phyloP scores from a whole-genome alignment of 2,797 vertebrate genomes.

The Ptychobarbus kaznakovi region DNA sequence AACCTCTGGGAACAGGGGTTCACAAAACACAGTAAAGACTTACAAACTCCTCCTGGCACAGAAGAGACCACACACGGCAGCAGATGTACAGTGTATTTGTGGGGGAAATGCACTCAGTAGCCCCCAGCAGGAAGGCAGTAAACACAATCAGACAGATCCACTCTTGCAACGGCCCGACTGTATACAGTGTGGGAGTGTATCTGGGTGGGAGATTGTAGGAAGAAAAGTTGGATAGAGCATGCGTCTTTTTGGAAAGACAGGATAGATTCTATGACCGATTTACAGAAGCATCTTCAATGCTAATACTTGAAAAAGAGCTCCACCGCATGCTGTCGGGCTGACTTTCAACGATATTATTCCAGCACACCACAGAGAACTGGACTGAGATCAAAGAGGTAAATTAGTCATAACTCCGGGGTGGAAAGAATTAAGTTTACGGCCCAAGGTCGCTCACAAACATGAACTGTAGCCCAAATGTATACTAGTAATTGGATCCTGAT shows the following conservation, averaged over 20 bases:
- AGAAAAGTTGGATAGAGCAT: background rate
- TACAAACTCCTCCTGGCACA: conserved; percentile 18
- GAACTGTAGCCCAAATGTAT: conserved; percentile 52
- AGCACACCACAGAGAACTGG: conserved; percentile 60
- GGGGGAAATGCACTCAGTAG: conserved; percentile 73
- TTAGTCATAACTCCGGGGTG: conserved; percentile 57
- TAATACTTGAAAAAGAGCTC: background rate
- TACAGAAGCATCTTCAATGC: background rate
- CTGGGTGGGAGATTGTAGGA: background rate
- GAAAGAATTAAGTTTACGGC: conserved; percentile 57
- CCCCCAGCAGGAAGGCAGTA: conserved; percentile 71
- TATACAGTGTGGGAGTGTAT: conserved; percentile 33
- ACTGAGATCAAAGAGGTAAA: conserved; percentile 63
- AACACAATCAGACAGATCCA: conserved; percentile 75
- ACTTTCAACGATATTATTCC: conserved; percentile 52
- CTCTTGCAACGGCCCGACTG: conserved; percentile 67
- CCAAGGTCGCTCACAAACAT: conserved; percentile 43
- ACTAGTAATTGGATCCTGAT: conserved; percentile 60
- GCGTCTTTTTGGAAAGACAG: background rate
- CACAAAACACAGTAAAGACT: conserved; percentile 40
- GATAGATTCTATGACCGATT: background rate
- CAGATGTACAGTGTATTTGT: conserved; percentile 63
- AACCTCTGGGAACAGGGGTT: background rate
- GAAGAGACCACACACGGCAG: conserved; percentile 74
- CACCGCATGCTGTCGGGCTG: conserved; percentile 5